Evolutionary conservation across 2,797 vertebrate genomes (phyloP).

Genomic region (Pangasius djambal): DNA sequence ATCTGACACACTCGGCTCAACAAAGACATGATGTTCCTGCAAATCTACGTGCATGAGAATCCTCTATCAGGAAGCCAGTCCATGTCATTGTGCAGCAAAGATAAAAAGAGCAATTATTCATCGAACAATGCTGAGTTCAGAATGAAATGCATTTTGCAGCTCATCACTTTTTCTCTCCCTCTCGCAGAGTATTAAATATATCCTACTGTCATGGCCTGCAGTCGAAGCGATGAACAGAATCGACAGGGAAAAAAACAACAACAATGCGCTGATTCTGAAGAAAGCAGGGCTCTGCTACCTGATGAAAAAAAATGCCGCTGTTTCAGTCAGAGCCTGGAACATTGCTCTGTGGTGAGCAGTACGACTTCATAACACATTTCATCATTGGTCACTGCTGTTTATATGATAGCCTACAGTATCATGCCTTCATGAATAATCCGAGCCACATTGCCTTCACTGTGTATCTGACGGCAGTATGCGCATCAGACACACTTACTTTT

Average conservation of each 20-base stretch:
- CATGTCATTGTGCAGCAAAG: conserved; percentile 43
- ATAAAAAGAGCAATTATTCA: conserved; percentile 64
- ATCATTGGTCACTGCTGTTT: not conserved
- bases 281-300: not conserved
- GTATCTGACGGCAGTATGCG: not conserved
- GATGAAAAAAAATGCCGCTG: conserved; percentile 37
- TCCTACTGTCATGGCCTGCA: conserved; percentile 46
- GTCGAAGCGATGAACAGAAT: conserved; percentile 46
- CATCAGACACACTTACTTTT: not conserved
- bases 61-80: conserved; percentile 56
- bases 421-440: not conserved
- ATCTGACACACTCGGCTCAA: not conserved
- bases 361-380: not conserved
- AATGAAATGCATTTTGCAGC: conserved; percentile 55
- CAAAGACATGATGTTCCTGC: not conserved
- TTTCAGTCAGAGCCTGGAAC: conserved; percentile 31
- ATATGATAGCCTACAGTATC: not conserved
- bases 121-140: conserved; percentile 51
- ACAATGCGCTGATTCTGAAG: conserved; percentile 45
- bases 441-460: not conserved
- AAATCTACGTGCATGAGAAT: conserved; percentile 31
- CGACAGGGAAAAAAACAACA: conserved; percentile 40
- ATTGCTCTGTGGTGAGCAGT: not conserved
- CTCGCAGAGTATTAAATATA: conserved; percentile 59
- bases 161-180: conserved; percentile 52